phyloP scores from a whole-genome alignment of 2,113 vertebrate genomes.

The human (Homo sapiens) region GRCh38 chr7:56424001-56424500 shows the following conservation, averaged over 20 bases:
- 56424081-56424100: neutral
- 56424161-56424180: conserved; percentile 83
- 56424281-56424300: conserved; percentile 84
- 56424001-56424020: too few species aligned
- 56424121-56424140: neutral
- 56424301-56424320: conserved; percentile 81
- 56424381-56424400: conserved; percentile 88
- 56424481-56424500: conserved; percentile 89
- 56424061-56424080: neutral
- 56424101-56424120: neutral
- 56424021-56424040: too few species aligned
- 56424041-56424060: too few species aligned
- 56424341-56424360: conserved; percentile 89
- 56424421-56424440: conserved; percentile 87
- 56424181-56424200: conserved; percentile 86
- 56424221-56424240: conserved; percentile 88
- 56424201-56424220: conserved; percentile 87
- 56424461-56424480: conserved; percentile 88
- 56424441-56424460: conserved; percentile 92
- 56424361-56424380: conserved; percentile 81
- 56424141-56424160: conserved; percentile 89
- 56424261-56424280: conserved; percentile 85
- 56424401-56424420: conserved; percentile 88
- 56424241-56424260: conserved; percentile 83
- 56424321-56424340: conserved; percentile 87